Evolutionary conservation across 1,140 invertebrate genomes (phyloP).

Genomic region (Andricus grossulariae): DNA sequence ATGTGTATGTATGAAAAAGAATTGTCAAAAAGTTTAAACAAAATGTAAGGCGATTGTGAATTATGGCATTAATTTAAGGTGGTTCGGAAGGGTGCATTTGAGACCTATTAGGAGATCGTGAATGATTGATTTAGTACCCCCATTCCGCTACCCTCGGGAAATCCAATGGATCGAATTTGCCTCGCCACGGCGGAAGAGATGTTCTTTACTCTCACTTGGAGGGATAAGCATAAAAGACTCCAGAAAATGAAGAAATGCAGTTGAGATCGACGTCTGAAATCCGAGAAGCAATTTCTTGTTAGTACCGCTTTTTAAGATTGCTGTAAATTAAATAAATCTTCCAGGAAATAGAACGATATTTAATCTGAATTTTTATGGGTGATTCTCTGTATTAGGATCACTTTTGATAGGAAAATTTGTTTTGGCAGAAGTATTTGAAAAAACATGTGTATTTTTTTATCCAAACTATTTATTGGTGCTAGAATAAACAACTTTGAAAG

Average conservation of each 20-base stretch:
- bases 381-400: no score
- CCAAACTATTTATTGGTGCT: no score
- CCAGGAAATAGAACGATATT: no score
- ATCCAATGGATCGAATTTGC: conserved; percentile 67
- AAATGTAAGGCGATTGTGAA: background rate
- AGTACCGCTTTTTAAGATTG: background rate
- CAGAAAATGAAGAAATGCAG: conserved; percentile 48
- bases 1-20: background rate
- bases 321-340: background rate
- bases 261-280: conserved; percentile 47
- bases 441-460: no score
- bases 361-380: no score
- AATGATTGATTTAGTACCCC: conserved; percentile 66
- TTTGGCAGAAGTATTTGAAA: no score
- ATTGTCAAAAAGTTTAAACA: background rate
- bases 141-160: conserved; percentile 64
- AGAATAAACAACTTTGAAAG: background rate
- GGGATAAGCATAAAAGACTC: conserved; percentile 37
- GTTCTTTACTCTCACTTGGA: conserved; percentile 47
- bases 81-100: conserved; percentile 6
- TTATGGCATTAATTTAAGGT: conserved; percentile 32
- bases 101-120: conserved; percentile 45
- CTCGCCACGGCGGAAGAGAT: conserved; percentile 58
- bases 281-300: conserved; percentile 29
- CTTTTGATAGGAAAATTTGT: no score